These are phyloP conservation scores for Caenorhabditis briggsae DNA, from an alignment of 1,140 invertebrate species.

Conservation along the genomic window DNA sequence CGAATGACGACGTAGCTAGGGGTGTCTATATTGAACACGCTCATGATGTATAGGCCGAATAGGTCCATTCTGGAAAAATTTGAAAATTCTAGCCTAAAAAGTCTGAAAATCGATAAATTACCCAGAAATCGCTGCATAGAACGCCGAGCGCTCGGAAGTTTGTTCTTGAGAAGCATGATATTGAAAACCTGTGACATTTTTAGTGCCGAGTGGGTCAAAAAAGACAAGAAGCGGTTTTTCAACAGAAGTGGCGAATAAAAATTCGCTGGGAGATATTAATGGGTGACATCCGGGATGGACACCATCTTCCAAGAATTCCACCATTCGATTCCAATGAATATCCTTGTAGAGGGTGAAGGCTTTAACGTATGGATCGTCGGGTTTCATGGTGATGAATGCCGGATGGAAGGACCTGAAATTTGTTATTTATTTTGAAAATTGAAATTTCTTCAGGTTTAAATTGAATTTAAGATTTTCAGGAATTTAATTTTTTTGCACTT, in stretches of 20 bases:
- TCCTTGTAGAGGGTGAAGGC: slow-evolving; percentile 49
- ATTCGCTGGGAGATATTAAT: not conserved
- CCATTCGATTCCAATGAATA: slow-evolving; percentile 36
- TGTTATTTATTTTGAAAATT: too few species aligned
- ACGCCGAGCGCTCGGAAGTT: not conserved
- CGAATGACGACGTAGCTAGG: slow-evolving; percentile 3
- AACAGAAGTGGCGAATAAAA: not conserved
- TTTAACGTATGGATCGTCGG: slow-evolving; percentile 7
- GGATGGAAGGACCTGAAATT: slow-evolving; percentile 16
- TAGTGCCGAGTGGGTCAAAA: slow-evolving; percentile 5
- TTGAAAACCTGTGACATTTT: not conserved
- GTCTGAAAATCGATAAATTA: not conserved
- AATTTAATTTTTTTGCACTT: too few species aligned
- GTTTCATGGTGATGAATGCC: slow-evolving; percentile 47
- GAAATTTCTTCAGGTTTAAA: too few species aligned
- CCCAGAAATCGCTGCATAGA: not conserved
- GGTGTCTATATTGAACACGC: not conserved
- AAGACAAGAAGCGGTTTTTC: not conserved
- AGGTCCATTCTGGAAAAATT: not conserved
- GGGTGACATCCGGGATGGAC: slow-evolving; percentile 3
- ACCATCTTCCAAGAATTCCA: slow-evolving; percentile 46
- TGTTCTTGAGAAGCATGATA: not conserved
- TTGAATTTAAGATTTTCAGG: not conserved
- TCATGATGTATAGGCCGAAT: slow-evolving; percentile 13
- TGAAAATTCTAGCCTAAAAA: not conserved